Percentiles rank a stretch among this genome's conserved stretches.
phyloP scores from a whole-genome alignment of 1,140 invertebrate species.

The Drosophila mojavensis region DNA sequence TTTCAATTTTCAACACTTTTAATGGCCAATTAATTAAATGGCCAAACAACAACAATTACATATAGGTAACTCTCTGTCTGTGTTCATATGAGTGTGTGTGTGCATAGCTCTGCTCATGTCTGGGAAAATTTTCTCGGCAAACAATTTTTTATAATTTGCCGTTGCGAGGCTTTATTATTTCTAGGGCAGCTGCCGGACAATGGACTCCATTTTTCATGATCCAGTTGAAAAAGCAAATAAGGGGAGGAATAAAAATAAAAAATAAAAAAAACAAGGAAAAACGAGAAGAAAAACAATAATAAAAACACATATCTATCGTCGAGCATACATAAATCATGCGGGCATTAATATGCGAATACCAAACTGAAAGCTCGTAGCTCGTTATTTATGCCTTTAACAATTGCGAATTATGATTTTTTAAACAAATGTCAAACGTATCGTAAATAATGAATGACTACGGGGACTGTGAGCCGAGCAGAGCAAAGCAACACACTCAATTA shows the following conservation, averaged over 20 bases:
- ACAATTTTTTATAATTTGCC: constrained; percentile 65
- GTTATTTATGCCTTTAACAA: constrained; percentile 65
- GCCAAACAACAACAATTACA: constrained; percentile 62
- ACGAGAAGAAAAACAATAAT: neutral
- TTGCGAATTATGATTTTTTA: constrained; percentile 69
- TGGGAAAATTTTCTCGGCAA: constrained; percentile 44
- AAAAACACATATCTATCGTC: constrained; percentile 25
- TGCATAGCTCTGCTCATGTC: constrained; percentile 13
- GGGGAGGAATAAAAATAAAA: too few relatives aligned
- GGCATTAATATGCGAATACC: constrained; percentile 25
- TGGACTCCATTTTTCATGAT: neutral
- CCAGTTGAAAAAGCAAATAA: constrained; percentile 2
- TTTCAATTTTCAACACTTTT: constrained; percentile 82
- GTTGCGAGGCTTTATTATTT: constrained; percentile 57
- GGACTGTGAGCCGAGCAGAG: neutral
- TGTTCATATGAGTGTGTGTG: neutral
- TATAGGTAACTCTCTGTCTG: neutral
- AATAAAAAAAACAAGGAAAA: too few relatives aligned
- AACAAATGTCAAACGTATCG: constrained; percentile 46
- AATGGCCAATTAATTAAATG: constrained; percentile 78
- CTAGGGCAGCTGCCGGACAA: constrained; percentile 36
- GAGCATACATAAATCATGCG: constrained; percentile 60
- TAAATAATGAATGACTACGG: constrained; percentile 54
- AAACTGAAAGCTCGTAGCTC: constrained; percentile 16
- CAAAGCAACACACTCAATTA: constrained; percentile 63